Conservation (phyloP, 2,113 vertebrate genomes). For the Ploceus nigricollis region DNA sequence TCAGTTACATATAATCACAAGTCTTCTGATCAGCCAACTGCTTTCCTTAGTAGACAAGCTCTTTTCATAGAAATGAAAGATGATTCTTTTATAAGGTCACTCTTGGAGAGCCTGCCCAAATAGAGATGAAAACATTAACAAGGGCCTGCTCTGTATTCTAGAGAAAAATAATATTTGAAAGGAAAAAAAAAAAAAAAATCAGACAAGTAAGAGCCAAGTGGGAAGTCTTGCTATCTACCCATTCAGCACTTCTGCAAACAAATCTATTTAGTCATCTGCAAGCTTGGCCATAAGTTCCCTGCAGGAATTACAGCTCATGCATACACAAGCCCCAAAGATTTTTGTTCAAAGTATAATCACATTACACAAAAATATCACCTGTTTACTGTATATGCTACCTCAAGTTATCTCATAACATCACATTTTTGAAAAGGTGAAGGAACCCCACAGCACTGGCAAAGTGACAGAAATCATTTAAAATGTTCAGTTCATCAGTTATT, state of each 20-base stretch:
- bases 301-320: slow-evolving; percentile 18
- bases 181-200: neutral
- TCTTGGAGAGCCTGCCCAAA: neutral
- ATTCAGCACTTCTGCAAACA: slow-evolving; percentile 34
- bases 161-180: neutral
- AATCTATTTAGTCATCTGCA: slow-evolving; percentile 34
- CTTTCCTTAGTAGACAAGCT: neutral
- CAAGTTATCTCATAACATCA: neutral
- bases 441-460: neutral
- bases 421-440: neutral
- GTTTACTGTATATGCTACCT: neutral
- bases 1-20: neutral
- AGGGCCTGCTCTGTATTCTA: neutral
- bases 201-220: neutral
- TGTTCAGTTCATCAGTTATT: neutral
- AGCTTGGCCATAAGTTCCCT: slow-evolving; percentile 7
- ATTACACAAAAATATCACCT: neutral
- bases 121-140: neutral
- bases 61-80: neutral
- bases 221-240: slow-evolving; percentile 6
- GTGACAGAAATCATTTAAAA: neutral
- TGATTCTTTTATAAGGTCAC: neutral
- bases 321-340: slow-evolving; percentile 2
- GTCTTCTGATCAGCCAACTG: neutral
- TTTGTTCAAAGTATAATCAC: slow-evolving; percentile 10